Base-by-base conservation (phyloP, 2,888 invertebrate species). In the Brachyptera putata region DNA sequence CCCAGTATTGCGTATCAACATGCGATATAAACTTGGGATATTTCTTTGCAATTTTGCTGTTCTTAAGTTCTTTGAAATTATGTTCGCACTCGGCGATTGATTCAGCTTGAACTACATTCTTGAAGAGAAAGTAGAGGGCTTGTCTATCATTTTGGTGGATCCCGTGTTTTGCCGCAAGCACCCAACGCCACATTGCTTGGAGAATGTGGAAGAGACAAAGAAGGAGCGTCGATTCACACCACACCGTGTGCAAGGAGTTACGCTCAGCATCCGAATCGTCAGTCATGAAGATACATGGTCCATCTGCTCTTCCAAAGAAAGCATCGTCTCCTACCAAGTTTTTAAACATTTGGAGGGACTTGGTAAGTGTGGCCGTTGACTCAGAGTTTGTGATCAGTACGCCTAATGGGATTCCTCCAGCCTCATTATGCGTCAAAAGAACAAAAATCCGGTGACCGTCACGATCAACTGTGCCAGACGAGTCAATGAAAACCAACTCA, bases 381-480 rank as follows among this genome's bases (percentile, higher is more conserved):
- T 57, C 46, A 13, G 57, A 57, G 16, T 30, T 4, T 9, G 24
- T 21, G 21, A 57, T 26, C 1, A 57, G 24, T 5, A 57, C 7
- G n/a, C 57, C 57, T 34, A 57, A 13, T n/a, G 48, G 57, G 18
- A 57, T n/a, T 7, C 41, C 57, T 5, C 46, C 57, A 9, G 30
- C 30, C 18, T 48, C 48, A n/a, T 22, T 30, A 11, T 46, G 21
- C n/a, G 46, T 21, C 22, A 57, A 18, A n/a, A 57, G 4, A 5
- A 30, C 11, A 30, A 48, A 57, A 18, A 57, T 18, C 7, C 30
- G 4, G 14, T 36, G 46, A 9, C 49, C 49, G 16, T 57, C 48
- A 21, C n/a, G 13, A 22, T 57, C 57, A 13, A n/a, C n/a, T n/a
- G n/a, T n/a, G n/a, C n/a, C n/a, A n/a, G n/a, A n/a, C n/a, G n/a